Conservation (phyloP, 2,113 vertebrate species). For the Chaetorhynchus papuensis region DNA sequence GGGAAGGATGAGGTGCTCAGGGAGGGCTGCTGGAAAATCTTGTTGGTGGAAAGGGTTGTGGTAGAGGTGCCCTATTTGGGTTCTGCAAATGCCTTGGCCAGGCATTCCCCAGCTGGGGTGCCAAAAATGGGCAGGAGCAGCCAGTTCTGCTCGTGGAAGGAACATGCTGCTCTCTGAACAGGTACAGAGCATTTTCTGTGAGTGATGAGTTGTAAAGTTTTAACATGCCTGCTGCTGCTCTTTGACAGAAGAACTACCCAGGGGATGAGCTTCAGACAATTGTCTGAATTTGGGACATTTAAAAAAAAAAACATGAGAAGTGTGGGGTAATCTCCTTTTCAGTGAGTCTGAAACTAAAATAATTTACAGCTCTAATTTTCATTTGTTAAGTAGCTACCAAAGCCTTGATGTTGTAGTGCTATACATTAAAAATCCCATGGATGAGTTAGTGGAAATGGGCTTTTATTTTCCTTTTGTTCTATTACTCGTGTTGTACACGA, state of each 20-base stretch:
- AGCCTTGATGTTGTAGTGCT: neutral
- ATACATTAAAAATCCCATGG: neutral
- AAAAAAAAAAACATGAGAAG: rapidly evolving
- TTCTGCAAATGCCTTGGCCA: neutral
- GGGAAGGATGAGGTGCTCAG: neutral
- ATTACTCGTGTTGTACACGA: neutral
- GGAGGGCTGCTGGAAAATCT: neutral
- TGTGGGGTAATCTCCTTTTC: neutral
- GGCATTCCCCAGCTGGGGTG: neutral
- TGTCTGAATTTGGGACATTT: neutral
- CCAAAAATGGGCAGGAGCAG: neutral
- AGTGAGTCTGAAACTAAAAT: neutral
- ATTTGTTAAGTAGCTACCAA: neutral
- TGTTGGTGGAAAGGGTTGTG: neutral
- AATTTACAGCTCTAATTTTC: neutral
- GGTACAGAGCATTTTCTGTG: rapidly evolving
- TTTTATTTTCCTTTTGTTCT: neutral
- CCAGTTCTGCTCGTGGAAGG: rapidly evolving
- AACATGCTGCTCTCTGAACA: rapidly evolving
- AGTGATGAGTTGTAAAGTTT: neutral
- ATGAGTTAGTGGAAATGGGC: neutral
- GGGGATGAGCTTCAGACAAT: neutral
- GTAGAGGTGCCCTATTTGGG: neutral
- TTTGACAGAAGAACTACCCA: neutral
- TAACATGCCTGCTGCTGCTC: neutral